Evolutionary conservation across 2,113 vertebrate species (phyloP), one percentile per base, ranked within the genome.

Genomic region (Sinosuthora webbiana): DNA sequence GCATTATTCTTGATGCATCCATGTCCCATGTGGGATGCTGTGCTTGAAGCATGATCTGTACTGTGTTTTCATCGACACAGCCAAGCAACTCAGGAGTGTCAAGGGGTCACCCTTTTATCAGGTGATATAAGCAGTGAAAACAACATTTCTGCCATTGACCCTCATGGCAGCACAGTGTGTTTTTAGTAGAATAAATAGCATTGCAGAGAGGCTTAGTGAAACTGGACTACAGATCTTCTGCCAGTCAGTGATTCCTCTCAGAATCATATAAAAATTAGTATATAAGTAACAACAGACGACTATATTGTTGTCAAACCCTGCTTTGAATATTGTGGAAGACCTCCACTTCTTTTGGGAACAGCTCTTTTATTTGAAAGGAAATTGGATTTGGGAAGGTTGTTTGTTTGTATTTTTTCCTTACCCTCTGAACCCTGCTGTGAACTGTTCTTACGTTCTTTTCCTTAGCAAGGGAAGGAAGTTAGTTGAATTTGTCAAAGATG

Each of bases 1-100:
- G 7, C 0, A 0, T 6, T 35, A 8, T 45, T 68, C 83, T 68
- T 14, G 6, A 13, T 9, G 2, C 0, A 0, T 53, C 17, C 2
- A 2, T 59, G 15, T 55, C 27, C 30, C 44, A 25, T 3, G 16
- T 37, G 42, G 69, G 21, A 14, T 60, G 19, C 17, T 62, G 20
- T 83, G 37, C 28, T 62, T 12, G 18, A 69, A 64, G n/a, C 7
- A 18, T 62, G 31, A 27, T 35, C 20, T 86, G 6, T 30, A 19
- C 22, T 27, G 11, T 67, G 37, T 87, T 87, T 89, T 79, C 57
- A 73, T n/a, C 1, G 8, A 39, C 35, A 60, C 23, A 79, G 9
- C 15, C 18, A 64, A 82, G 28, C 2, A 10, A 4, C 16, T 20
- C 27, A 23, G 28, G 41, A 68, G 13, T 28, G 15, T 49, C 11